A percentile compares a stretch with the other conserved stretches of the same genome.
Conservation (phyloP, 2,888 invertebrate genomes). For the Brachyptera putata region DNA sequence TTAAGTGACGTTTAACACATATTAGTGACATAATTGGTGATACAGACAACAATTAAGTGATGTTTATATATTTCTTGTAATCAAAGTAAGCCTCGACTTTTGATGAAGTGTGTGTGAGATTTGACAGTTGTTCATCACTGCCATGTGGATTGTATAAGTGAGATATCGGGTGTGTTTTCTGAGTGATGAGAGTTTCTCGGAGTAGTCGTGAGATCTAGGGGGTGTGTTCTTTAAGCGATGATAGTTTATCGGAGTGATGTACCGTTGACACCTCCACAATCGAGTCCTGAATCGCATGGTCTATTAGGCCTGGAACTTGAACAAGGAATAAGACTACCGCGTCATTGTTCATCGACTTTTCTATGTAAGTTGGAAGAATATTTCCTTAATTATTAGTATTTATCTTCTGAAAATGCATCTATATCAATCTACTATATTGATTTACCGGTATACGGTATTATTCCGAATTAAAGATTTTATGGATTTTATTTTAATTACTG, state of each 20-base stretch:
- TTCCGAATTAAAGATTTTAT: no score
- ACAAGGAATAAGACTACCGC: slow-evolving; percentile 40
- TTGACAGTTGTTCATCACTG: background rate
- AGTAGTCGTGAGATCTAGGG: no score
- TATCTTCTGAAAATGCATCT: no score
- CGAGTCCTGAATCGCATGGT: slow-evolving; percentile 43
- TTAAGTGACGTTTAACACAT: background rate
- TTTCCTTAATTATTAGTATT: no score
- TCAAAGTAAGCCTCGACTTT: no score
- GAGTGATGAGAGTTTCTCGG: slow-evolving; percentile 40
- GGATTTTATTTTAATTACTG: no score
- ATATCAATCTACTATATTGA: no score
- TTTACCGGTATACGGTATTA: no score
- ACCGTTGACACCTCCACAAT: slow-evolving; percentile 44
- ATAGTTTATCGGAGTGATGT: slow-evolving; percentile 40
- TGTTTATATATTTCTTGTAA: no score
- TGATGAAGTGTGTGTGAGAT: no score
- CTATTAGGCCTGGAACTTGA: slow-evolving; percentile 26
- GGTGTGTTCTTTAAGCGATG: slow-evolving; percentile 40
- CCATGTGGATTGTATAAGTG: no score
- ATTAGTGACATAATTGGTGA: background rate
- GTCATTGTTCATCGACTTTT: slow-evolving; percentile 42
- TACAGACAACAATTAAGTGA: no score
- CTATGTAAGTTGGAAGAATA: slow-evolving; percentile 43
- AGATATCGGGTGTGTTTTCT: slow-evolving; percentile 38